Base-by-base conservation (phyloP, 2,888 invertebrate species). In the Agrenia bidenticulata region DNA sequence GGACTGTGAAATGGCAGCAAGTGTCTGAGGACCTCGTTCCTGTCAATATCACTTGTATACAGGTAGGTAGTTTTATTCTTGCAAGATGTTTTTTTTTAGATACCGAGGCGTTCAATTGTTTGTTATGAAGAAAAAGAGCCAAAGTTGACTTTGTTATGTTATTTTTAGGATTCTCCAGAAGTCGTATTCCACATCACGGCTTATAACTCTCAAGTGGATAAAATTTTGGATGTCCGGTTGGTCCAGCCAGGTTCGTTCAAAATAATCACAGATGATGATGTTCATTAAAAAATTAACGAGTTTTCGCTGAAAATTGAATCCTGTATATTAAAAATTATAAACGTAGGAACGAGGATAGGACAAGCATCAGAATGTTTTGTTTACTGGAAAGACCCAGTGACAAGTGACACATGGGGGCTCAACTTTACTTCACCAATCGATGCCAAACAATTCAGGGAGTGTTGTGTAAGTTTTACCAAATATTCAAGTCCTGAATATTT, bases 281-380 rank as follows among this genome's bases (percentile, higher is more conserved):
- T 39, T 39, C 15, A 39, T 39, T 13, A 13, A 39, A 39, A 39
- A 39, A 13, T 39, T 39, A 39, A 39, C 11, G 26, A 55, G 39
- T 26, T 19, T 23, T 56, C 17, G 32, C 5, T 23, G 19, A 19
- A 56, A 26, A 56, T 23, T 17, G 17, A 39, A 41, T 5, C n/a
- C n/a, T n/a, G n/a, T n/a, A n/a, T n/a, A n/a, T n/a, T n/a, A n/a
- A n/a, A n/a, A 39, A 15, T 39, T 39, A 39, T 39, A 39, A 15
- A 42, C 7, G 26, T 80, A 94, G 96, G 95, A 65, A 97, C 96
- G 61, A 87, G 95, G 77, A 92, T 98, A 80, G 95, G 95, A 23
- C 96, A 96, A 83, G 96, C 96, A 49, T 96, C 96, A 42, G 97
- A 97, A 84, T 96, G 97, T 82, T 98, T 98, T 82, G 93, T 97